phyloP scores from a whole-genome alignment of 2,113 vertebrate species.

The Arothron firmamentum region DNA sequence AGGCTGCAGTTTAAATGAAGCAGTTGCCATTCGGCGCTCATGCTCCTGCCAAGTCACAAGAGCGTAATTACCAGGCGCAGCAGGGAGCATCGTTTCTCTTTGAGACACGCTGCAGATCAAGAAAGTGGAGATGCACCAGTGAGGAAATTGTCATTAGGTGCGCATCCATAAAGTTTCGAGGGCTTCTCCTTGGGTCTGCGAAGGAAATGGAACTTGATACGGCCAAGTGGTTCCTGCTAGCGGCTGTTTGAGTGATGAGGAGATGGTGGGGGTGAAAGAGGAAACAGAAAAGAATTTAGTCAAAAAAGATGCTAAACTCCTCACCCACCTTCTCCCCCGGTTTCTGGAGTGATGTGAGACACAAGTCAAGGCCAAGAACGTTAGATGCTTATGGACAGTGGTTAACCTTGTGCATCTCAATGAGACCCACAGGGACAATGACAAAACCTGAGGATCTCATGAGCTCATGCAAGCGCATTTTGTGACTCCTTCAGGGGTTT shows the following conservation, averaged over 20 bases:
- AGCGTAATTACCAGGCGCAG: conserved; percentile 52
- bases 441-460: too few species aligned
- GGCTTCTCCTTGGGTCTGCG: conserved; percentile 5
- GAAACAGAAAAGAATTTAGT: background rate
- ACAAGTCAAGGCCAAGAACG: background rate
- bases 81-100: conserved; percentile 42
- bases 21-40: conserved; percentile 17
- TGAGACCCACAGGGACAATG: background rate
- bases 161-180: conserved; percentile 38
- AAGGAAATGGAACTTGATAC: conserved; percentile 27
- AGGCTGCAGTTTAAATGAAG: conserved; percentile 35
- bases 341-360: too few species aligned
- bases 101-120: conserved; percentile 42
- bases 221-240: conserved; percentile 2
- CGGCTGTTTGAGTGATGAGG: background rate
- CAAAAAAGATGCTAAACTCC: background rate
- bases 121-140: conserved; percentile 37
- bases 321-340: too few species aligned
- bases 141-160: conserved; percentile 47
- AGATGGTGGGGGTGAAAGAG: background rate
- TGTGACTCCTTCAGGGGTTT: too few species aligned
- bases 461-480: too few species aligned
- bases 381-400: background rate
- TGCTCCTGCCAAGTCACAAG: conserved; percentile 35
- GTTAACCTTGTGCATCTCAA: too few species aligned